These are phyloP conservation scores for Spea bombifrons DNA, from an alignment of 2,113 vertebrate species.

Conservation along the genomic window DNA sequence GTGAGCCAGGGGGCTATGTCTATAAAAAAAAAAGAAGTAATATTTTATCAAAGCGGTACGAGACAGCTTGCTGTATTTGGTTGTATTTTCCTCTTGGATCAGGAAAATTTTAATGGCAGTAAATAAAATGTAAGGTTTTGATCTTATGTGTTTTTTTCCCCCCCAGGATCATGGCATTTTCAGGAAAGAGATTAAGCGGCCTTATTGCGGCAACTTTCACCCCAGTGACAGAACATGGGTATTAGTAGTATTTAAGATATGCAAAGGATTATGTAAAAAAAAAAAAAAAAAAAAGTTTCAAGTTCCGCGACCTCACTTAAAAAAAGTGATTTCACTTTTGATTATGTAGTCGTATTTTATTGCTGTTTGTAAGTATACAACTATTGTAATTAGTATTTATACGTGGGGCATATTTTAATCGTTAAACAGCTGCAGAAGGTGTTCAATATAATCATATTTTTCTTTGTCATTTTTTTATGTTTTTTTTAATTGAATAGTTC, in stretches of 20 bases:
- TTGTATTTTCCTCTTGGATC: no score
- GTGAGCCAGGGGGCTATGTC: no score
- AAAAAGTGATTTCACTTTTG: no score
- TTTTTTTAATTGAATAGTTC: no score
- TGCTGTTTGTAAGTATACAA: background rate
- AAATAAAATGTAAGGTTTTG: background rate
- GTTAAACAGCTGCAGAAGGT: no score
- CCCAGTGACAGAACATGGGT: conserved; percentile 82
- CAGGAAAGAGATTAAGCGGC: conserved; percentile 68
- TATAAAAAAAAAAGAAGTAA: no score
- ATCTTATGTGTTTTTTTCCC: background rate
- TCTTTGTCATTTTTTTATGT: background rate
- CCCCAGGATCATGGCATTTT: conserved; percentile 55
- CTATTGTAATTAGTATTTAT: background rate
- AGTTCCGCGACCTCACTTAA: background rate
- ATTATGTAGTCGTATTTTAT: no score
- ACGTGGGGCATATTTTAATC: no score
- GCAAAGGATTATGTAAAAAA: no score
- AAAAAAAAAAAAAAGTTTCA: background rate
- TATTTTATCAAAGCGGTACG: no score
- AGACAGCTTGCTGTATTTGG: no score
- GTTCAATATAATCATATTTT: background rate
- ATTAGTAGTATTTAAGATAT: conserved; percentile 37
- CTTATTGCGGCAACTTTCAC: conserved; percentile 89
- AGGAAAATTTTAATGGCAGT: no score